Percentiles rank a stretch among this genome's conserved stretches.
Evolutionary conservation across 2,113 vertebrate species (phyloP).

Genomic region (Corythoichthys haematopterus): DNA sequence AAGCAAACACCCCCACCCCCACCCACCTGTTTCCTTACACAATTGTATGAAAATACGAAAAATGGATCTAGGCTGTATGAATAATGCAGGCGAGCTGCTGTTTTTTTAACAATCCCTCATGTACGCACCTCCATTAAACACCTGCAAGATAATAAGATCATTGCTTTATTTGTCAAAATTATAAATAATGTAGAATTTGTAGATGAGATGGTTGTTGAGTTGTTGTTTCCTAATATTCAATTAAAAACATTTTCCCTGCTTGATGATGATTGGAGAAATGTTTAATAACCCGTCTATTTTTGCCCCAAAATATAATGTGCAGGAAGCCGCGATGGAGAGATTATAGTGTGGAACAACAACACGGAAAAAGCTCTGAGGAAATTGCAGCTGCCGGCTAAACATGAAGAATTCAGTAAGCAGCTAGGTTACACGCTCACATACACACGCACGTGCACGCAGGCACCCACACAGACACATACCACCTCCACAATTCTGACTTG

Average conservation of each 20-base stretch:
- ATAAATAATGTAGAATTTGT: constrained; percentile 30
- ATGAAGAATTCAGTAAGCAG: constrained; percentile 29
- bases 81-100: constrained; percentile 41
- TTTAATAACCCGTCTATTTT: background rate
- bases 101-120: constrained; percentile 17
- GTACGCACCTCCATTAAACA: constrained; percentile 22
- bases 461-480: background rate
- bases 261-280: constrained; percentile 3
- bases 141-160: constrained; percentile 23
- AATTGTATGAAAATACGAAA: constrained; percentile 35
- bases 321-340: constrained; percentile 74
- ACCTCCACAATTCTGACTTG: background rate
- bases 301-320: constrained; percentile 2
- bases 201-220: constrained; percentile 38
- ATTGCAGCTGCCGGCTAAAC: constrained; percentile 43
- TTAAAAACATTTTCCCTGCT: background rate
- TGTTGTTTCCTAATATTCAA: constrained; percentile 8
- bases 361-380: constrained; percentile 72
- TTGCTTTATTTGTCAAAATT: constrained; percentile 6
- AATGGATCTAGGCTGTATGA: constrained; percentile 50
- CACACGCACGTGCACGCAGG: background rate
- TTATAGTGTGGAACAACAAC: constrained; percentile 74
- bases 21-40: background rate
- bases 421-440: constrained; percentile 34
- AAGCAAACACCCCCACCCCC: no score